Conservation (phyloP, 1,140 invertebrate genomes). For the Zaprionus camerounensis region DNA sequence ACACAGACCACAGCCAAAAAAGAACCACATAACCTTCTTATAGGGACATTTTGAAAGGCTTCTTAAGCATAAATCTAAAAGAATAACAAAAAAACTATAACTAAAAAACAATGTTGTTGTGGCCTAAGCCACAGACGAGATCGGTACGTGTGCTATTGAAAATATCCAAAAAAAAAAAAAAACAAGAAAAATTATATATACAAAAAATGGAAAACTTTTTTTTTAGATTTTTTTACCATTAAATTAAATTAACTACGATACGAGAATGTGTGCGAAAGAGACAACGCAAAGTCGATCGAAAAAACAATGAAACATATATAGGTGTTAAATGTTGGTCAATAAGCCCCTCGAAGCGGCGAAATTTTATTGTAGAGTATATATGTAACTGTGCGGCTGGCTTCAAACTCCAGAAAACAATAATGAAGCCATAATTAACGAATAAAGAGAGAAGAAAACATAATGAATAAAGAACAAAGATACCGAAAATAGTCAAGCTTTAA, state of each 20-base stretch:
- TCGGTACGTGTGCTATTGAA: conserved; percentile 34
- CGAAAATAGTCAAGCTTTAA: conserved; percentile 76
- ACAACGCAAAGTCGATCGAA: conserved; percentile 9
- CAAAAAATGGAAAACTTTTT: conserved; percentile 43
- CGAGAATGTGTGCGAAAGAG: conserved; percentile 8
- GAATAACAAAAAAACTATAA: neutral
- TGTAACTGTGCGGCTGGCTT: conserved; percentile 22
- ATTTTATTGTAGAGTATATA: conserved; percentile 56
- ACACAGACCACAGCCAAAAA: conserved; percentile 33
- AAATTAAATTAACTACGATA: conserved; percentile 51
- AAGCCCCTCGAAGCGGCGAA: conserved; percentile 52
- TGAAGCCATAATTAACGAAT: conserved; percentile 15
- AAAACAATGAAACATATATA: conserved; percentile 36
- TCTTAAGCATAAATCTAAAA: conserved; percentile 3
- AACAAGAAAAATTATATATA: neutral
- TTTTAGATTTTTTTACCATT: conserved; percentile 76
- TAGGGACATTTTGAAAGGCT: conserved; percentile 9
- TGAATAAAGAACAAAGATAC: conserved; percentile 21
- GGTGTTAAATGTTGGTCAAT: conserved; percentile 74
- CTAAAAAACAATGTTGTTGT: conserved; percentile 9
- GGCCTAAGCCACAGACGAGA: conserved; percentile 21
- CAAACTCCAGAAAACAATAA: conserved; percentile 39
- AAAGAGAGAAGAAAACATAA: conserved; percentile 21
- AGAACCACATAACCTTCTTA: conserved; percentile 15
- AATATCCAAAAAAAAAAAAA: conserved; percentile 1